Conservation (phyloP, 2,113 vertebrate genomes). For the Centrocercus urophasianus region DNA sequence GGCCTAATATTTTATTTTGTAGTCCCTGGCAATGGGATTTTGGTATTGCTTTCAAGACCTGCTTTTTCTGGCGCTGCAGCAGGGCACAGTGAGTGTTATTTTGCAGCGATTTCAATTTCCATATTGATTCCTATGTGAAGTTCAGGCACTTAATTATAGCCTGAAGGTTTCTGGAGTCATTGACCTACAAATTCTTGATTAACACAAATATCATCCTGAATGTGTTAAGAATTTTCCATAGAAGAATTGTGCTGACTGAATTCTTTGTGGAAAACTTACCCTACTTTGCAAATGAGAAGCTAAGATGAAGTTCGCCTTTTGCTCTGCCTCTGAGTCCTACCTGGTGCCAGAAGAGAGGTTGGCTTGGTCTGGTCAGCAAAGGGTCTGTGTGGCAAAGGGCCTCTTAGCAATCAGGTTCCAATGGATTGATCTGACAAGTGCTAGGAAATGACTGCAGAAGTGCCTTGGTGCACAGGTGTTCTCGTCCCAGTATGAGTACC, state of each 20-base stretch:
- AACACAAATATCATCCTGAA: not conserved
- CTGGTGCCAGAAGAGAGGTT: fast-evolving
- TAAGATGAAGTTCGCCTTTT: not conserved
- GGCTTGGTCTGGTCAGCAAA: fast-evolving
- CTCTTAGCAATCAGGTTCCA: not conserved
- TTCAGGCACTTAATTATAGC: slow-evolving; percentile 18
- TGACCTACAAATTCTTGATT: slow-evolving; percentile 30
- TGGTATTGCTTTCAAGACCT: not conserved
- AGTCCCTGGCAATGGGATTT: not conserved
- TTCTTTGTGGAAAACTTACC: not conserved
- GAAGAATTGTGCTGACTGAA: not conserved
- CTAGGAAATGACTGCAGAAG: too few species aligned
- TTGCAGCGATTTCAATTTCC: not conserved
- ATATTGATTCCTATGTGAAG: not conserved
- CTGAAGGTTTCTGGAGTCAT: not conserved
- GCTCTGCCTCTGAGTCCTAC: not conserved
- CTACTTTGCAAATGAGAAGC: not conserved
- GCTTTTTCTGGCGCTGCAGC: not conserved
- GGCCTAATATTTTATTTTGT: not conserved
- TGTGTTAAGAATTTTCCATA: not conserved
- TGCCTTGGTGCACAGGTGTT: too few species aligned
- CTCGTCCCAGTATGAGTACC: too few species aligned
- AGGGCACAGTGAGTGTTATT: not conserved
- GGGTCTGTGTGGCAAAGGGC: not conserved
- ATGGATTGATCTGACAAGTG: too few species aligned